A percentile compares a stretch with the other conserved stretches of the same genome.
Evolutionary conservation across 2,113 vertebrate species (phyloP).

Genomic region (Marcusenius ussheri): DNA sequence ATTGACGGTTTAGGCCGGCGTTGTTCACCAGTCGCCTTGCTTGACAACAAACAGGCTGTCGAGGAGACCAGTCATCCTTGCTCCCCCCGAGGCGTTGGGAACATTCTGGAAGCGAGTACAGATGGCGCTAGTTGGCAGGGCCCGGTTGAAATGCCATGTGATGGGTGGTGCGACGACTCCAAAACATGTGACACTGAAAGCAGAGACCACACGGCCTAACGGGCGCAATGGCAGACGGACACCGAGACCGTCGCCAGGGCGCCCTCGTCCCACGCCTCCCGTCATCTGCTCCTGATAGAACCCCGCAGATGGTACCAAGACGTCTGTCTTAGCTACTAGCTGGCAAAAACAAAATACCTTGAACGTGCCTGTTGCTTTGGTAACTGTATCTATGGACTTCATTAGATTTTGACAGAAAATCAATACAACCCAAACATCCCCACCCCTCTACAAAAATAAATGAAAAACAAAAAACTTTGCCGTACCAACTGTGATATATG

Average conservation of each 20-base stretch:
- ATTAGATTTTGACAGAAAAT: not conserved
- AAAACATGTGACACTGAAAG: not conserved
- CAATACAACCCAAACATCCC: not conserved
- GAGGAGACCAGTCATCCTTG: conserved; percentile 1
- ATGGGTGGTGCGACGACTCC: not conserved
- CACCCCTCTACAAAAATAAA: not conserved
- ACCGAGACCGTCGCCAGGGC: not conserved
- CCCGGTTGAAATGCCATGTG: conserved; percentile 25
- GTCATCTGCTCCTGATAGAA: not conserved
- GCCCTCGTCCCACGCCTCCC: not conserved
- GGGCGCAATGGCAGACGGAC: not conserved
- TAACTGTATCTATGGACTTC: conserved; percentile 26
- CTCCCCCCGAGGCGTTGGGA: not conserved
- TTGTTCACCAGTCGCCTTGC: not conserved
- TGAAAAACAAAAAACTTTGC: not conserved
- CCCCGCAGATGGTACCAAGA: not conserved
- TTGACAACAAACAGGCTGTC: not conserved
- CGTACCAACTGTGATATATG: not conserved
- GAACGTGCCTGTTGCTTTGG: conserved; percentile 24
- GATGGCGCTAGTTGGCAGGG: conserved; percentile 42
- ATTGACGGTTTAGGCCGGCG: not conserved
- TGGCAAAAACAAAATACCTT: not conserved
- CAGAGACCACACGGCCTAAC: not conserved
- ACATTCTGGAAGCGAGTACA: conserved; percentile 35
- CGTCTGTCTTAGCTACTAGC: not conserved